Conservation (phyloP, 2,113 vertebrate species). For the Rafetus swinhoei region DNA sequence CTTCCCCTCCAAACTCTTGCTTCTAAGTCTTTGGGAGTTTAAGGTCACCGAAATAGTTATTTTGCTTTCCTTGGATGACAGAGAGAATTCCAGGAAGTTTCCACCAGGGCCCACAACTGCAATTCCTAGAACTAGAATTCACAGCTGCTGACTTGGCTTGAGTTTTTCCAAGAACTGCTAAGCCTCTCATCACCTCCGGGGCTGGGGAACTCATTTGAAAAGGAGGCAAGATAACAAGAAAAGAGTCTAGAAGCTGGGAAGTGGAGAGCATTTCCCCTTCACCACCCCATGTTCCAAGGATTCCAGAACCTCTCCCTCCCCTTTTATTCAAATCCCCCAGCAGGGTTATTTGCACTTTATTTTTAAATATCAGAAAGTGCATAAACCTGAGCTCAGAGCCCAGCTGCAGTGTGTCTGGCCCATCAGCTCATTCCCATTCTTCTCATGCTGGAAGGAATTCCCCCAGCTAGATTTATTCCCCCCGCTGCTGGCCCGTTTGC, state of each 20-base stretch:
- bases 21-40: slow-evolving; percentile 30
- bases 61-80: slow-evolving; percentile 72
- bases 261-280: background rate
- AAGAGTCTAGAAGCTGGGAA: background rate
- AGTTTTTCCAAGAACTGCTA: slow-evolving; percentile 63
- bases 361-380: background rate
- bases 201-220: background rate
- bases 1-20: slow-evolving; percentile 18
- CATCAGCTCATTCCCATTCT: background rate
- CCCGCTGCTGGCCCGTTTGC: background rate
- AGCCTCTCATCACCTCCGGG: background rate
- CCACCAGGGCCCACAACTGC: slow-evolving; percentile 19
- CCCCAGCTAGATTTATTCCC: background rate
- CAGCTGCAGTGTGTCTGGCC: background rate
- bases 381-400: fast-evolving
- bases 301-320: background rate
- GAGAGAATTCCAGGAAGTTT: slow-evolving; percentile 72
- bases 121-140: slow-evolving; percentile 63
- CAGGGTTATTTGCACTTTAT: background rate
- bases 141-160: slow-evolving; percentile 49
- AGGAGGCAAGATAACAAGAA: background rate
- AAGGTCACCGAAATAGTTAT: slow-evolving; percentile 53
- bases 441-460: background rate
- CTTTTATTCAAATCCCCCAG: background rate
- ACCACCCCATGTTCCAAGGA: background rate